Evolutionary conservation across 1,140 invertebrate genomes (phyloP), one percentile per base, ranked within the genome.

Genomic region (Caenorhabditis inopinata): DNA sequence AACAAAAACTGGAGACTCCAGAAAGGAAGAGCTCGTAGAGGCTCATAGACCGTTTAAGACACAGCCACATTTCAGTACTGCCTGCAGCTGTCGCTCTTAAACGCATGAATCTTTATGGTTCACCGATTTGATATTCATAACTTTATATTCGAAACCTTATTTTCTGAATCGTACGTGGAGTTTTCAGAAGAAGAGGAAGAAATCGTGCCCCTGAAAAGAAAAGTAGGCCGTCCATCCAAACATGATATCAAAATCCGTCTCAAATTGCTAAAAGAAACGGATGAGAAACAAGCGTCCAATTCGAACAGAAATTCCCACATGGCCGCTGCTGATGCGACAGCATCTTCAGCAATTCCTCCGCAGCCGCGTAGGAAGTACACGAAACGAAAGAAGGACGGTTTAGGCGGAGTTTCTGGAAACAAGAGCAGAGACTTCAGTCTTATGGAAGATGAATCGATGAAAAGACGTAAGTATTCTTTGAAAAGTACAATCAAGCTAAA

Each of bases 151-250:
- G n/a, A n/a, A n/a, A n/a, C n/a, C n/a, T n/a, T n/a, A n/a, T n/a
- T n/a, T 14, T 18, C 5, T 35, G 6, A 32, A 38, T 7, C 29
- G 9, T 2, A 18, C 25, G 21, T 49, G 9, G 11, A 53, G 25
- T 5, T 74, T 74, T 74, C 38, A 76, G 75, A 76, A 38, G 48
- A 76, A 53, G 75, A 49, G 38, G 75, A 53, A 0, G 58, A 16
- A 38, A 68, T 38, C 14, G 6, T 42, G 5, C n/a, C 29, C 4
- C 12, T 68, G 32, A 68, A 68, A 21, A 29, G 58, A 68, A 68
- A 68, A 68, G 58, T 68, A 9, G 58, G 58, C 7, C 58, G 58
- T 21, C 58, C 58, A 0, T 68, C 58, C 11, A 68, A 68, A 42
- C n/a, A 68, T 11, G 58, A 68, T 68, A 38, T 68, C 4, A 68